Base-by-base conservation (phyloP, 2,113 vertebrate genomes). In the Raja brachyura region DNA sequence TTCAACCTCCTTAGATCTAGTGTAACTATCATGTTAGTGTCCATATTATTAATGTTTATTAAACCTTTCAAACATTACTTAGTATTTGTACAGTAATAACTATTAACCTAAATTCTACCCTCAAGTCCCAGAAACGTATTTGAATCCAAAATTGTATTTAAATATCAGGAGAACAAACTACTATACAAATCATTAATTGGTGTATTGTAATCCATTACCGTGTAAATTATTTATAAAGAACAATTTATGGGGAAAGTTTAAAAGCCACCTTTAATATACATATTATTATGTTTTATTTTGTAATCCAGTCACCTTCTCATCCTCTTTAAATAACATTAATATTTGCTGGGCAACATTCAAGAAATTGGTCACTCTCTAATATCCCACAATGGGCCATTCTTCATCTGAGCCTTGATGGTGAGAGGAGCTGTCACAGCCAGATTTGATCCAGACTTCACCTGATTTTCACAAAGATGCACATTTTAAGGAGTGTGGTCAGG, bases 11-110 rank as follows among this genome's bases (percentile, higher is more conserved):
- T 88, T 88, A 88, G 28, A 88, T 63, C 83, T 63, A 88, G 59
- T 31, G 83, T 63, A 88, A 88, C 61, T 88, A 63, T 88, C 59
- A 88, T 31, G 83, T 88, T 88, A 88, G 59, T 88, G 59, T 54
- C 61, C 61, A 88, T 63, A 88, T 88, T 66, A 88, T 63, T 88
- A 56, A 88, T n/a, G n/a, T 63, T 88, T 63, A 86, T 88, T 85
- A 88, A 63, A 16, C 59, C 59, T 88, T 88, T 88, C 59, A 88
- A 88, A 88, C 59, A 88, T 83, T 83, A 33, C 25, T 77, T 11
- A 77, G 75, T 33, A 56, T 56, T 20, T 56, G 79, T 83, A 56
- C 33, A 48, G 5, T 56, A 83, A 56, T 22, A 83, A 28, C 56
- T 61, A 18, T 83, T 54, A 83, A 59, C 48, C 48, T 59, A 22